Base-by-base conservation (phyloP, 2,113 vertebrate genomes). In the Aptenodytes patagonicus region DNA sequence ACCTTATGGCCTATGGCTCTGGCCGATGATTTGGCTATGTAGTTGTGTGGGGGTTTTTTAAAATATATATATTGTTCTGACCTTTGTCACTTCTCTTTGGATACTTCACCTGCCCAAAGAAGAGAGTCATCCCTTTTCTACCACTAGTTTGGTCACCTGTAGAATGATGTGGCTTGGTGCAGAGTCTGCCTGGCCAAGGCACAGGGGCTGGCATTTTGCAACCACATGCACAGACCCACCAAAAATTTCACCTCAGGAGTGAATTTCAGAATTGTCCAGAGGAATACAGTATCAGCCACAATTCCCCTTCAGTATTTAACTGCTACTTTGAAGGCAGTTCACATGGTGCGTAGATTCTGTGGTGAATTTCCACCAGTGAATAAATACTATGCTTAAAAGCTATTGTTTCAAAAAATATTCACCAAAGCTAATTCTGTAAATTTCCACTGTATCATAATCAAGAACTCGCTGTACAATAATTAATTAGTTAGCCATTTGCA, bases 401-500 rank as follows among this genome's bases (percentile, higher is more conserved):
- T 38, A 51, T 25, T 72, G 22, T 89, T 91, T 83, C 49, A 62
- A 49, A 73, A 92, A 91, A 80, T 14, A 86, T 68, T 66, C 55
- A 51, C 31, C 61, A 61, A 83, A 96, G 83, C 36, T 88, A 91
- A 91, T 79, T 87, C 70, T 82, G 55, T 83, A 82, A 72, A 79
- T 80, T 93, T 83, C 80, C n/a, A 86, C 64, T 83, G 66, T 91
- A 78, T 92, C 58, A 89, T 87, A 93, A 66, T 72, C 82, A 95
- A 87, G 60, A 92, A 75, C 38, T 89, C 60, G 24, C 31, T 88
- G 85, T 72, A 90, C 83, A 81, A 72, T 94, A 93, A 97, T 96
- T 96, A 97, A 95, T 97, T 91, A 89, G 58, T 31, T 79, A 83
- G 70, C 83, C 72, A 65, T 83, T 96, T 87, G 89, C 77, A 95